phyloP scores from a whole-genome alignment of 2,797 vertebrate genomes.

The Diceros bicornis region DNA sequence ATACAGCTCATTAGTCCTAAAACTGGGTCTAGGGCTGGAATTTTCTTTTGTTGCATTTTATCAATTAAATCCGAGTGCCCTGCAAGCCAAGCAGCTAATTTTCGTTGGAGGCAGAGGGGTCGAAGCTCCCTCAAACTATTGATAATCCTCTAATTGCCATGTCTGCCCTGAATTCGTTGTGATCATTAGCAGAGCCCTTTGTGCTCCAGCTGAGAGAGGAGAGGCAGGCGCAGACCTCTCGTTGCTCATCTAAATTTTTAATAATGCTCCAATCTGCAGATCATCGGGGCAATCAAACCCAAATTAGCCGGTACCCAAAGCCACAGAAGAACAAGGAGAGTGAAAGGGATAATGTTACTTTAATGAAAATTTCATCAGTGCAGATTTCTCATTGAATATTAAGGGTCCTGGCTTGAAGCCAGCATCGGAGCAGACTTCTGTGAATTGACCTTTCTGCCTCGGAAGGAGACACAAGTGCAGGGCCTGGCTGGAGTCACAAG shows the following conservation, averaged over 20 bases:
- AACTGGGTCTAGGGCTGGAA: background rate
- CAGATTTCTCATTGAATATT: conserved; percentile 72
- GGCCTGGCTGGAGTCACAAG: background rate
- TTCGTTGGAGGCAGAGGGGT: conserved; percentile 28
- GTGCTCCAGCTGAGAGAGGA: conserved; percentile 42
- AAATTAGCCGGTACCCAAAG: conserved; percentile 80
- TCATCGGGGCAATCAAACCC: conserved; percentile 79
- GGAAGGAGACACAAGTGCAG: background rate
- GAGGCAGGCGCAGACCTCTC: conserved; percentile 33
- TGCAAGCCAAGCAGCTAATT: conserved; percentile 53
- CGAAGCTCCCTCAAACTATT: background rate
- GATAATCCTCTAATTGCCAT: conserved; percentile 71
- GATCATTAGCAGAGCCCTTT: conserved; percentile 76
- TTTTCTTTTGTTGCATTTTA: background rate
- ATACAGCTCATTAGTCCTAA: background rate
- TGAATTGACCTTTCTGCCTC: conserved; percentile 65
- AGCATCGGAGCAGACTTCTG: conserved; percentile 44
- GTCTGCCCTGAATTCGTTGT: background rate
- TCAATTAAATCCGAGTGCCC: background rate
- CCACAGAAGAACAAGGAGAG: conserved; percentile 71
- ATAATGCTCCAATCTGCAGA: conserved; percentile 74
- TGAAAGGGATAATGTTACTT: conserved; percentile 73
- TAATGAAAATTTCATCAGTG: conserved; percentile 86
- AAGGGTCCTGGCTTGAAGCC: conserved; percentile 60
- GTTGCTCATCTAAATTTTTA: conserved; percentile 83